Evolutionary conservation across 2,797 vertebrate genomes (phyloP).

Genomic region (Rhadinocentrus ornatus): DNA sequence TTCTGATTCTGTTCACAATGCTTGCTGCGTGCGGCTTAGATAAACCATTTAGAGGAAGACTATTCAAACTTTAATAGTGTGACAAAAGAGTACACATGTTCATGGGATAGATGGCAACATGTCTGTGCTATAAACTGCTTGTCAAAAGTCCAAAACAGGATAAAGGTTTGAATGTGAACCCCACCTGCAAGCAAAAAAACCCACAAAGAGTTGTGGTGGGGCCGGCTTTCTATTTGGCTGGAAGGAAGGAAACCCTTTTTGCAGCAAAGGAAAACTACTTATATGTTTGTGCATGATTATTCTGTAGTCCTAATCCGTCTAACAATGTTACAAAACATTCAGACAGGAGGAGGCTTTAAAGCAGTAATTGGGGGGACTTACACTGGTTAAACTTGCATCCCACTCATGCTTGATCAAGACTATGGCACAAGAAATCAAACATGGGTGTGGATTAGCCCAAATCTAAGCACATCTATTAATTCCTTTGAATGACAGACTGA

Average conservation of each 20-base stretch:
- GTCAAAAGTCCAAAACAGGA: constrained; percentile 64
- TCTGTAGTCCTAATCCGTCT: constrained; percentile 82
- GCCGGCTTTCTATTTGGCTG: constrained; percentile 52
- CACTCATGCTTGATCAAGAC: constrained; percentile 66
- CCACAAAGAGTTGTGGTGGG: constrained; percentile 58
- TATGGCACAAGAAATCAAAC: constrained; percentile 67
- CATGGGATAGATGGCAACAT: constrained; percentile 44
- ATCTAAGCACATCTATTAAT: constrained; percentile 62
- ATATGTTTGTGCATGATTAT: constrained; percentile 81
- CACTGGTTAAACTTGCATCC: constrained; percentile 71
- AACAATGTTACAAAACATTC: constrained; percentile 83
- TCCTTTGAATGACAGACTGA: constrained; percentile 50
- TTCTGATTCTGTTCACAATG: constrained; percentile 56
- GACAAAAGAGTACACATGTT: constrained; percentile 66
- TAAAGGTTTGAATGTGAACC: constrained; percentile 65
- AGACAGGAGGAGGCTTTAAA: constrained; percentile 81
- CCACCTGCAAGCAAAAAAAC: constrained; percentile 69
- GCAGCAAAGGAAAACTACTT: constrained; percentile 74
- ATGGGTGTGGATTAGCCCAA: constrained; percentile 67
- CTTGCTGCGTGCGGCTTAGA: constrained; percentile 63
- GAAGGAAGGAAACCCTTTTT: constrained; percentile 64
- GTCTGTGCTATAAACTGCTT: constrained; percentile 61
- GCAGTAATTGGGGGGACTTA: constrained; percentile 80
- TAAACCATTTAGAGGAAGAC: constrained; percentile 68
- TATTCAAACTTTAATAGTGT: constrained; percentile 53